Evolutionary conservation across 2,797 vertebrate genomes (phyloP).

Genomic region (Cryptoblepharus egeriae): DNA sequence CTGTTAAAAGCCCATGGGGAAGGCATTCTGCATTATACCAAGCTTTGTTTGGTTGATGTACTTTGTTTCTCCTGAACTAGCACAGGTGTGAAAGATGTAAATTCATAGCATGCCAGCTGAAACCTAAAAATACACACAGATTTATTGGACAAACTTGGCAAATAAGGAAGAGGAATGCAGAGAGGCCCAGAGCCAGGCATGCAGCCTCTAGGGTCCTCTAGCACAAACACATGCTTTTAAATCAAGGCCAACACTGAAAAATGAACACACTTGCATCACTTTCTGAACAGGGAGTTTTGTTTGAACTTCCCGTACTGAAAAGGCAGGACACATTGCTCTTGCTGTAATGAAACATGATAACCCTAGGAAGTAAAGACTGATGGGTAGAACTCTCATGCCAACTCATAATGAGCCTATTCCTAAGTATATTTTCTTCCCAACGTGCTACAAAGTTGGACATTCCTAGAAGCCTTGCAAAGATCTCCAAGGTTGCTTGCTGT

Average conservation of each 20-base stretch:
- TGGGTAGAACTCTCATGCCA: no score
- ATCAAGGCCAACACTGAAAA: constrained; percentile 1
- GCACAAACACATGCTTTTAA: background rate
- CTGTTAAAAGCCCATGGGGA: constrained; percentile 40
- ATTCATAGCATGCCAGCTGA: constrained; percentile 78
- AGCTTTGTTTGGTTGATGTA: background rate
- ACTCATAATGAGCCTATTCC: no score
- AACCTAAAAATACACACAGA: constrained; percentile 81
- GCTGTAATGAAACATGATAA: background rate
- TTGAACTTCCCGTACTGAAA: background rate
- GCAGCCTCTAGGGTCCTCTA: constrained; percentile 53
- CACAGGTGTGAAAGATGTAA: constrained; percentile 72
- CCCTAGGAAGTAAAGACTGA: background rate
- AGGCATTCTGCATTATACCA: constrained; percentile 25
- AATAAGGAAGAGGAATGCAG: constrained; percentile 72
- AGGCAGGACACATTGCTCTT: background rate
- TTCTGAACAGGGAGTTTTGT: background rate
- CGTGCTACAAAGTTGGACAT: no score
- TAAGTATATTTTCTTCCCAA: no score
- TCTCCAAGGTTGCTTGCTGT: no score
- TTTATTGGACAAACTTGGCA: constrained; percentile 74
- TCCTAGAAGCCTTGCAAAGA: no score
- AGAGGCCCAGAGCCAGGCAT: constrained; percentile 62
- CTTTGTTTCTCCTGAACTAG: constrained; percentile 34
- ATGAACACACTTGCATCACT: background rate